Conservation (phyloP, 2,113 vertebrate species). For the Macaca nemestrina region DNA sequence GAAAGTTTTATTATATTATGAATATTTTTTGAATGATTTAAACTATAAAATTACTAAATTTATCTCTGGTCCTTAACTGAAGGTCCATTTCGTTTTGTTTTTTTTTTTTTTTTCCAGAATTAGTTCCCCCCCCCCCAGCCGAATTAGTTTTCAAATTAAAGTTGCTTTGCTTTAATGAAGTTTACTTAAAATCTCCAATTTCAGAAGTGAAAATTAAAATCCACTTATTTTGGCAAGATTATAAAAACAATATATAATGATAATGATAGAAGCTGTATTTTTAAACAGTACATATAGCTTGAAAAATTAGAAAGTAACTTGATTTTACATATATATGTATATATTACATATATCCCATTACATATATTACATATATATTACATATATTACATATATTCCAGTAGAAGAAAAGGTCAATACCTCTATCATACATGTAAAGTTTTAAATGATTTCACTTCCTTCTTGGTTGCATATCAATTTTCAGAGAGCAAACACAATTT, state of each 20-base stretch:
- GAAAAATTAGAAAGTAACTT: constrained; percentile 69
- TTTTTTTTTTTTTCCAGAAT: background rate
- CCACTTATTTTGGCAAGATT: background rate
- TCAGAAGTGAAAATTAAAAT: constrained; percentile 27
- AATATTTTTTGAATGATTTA: background rate
- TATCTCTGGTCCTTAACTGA: background rate
- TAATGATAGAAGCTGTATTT: background rate
- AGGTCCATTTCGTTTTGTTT: background rate
- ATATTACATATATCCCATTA: constrained; percentile 82
- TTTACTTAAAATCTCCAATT: background rate
- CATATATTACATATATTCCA: constrained; percentile 82
- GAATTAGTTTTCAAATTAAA: background rate
- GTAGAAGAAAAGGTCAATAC: constrained; percentile 85
- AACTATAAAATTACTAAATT: background rate
- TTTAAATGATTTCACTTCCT: constrained; percentile 81
- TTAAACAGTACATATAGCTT: constrained; percentile 20
- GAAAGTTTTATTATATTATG: background rate
- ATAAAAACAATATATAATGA: background rate
- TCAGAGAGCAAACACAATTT: constrained; percentile 85
- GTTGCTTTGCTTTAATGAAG: background rate
- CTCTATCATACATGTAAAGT: constrained; percentile 75
- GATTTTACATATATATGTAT: constrained; percentile 72
- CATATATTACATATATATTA: constrained; percentile 83
- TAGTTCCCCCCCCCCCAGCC: fast-evolving
- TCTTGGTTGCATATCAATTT: constrained; percentile 84